These are phyloP conservation scores for Carcina quercana DNA, from an alignment of 2,888 invertebrate species.

Conservation along the genomic window DNA sequence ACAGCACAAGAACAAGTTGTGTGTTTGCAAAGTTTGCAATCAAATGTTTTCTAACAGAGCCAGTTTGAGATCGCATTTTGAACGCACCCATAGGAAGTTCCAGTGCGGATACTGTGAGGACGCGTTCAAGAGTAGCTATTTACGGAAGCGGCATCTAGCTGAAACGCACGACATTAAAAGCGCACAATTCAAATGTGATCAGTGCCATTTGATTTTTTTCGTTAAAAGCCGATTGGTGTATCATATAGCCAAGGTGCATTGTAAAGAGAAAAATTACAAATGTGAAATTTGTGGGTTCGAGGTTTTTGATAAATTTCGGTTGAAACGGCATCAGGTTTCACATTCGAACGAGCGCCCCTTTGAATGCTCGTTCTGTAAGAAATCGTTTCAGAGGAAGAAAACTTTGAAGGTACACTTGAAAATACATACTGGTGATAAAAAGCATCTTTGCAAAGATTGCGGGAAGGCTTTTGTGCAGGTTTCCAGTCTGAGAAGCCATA, in stretches of 20 bases:
- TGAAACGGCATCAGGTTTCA: slow-evolving; percentile 69
- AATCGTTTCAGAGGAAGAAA: slow-evolving; percentile 71
- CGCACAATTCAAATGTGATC: slow-evolving; percentile 43
- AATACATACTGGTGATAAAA: slow-evolving; percentile 64
- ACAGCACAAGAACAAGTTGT: slow-evolving; percentile 27
- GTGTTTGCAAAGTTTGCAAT: slow-evolving; percentile 28
- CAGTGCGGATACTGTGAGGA: slow-evolving; percentile 51
- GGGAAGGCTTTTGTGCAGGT: slow-evolving; percentile 72
- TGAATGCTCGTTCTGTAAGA: slow-evolving; percentile 71
- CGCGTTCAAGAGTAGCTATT: slow-evolving; percentile 36
- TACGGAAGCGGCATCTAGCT: slow-evolving; percentile 47
- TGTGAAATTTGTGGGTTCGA: slow-evolving; percentile 56
- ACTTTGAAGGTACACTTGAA: slow-evolving; percentile 64
- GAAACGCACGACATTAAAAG: slow-evolving; percentile 45
- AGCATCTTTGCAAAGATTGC: slow-evolving; percentile 68
- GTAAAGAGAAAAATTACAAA: slow-evolving; percentile 40
- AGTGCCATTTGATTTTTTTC: slow-evolving; percentile 41
- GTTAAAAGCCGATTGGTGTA: slow-evolving; percentile 35
- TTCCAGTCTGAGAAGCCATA: slow-evolving; percentile 72
- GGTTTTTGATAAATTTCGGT: slow-evolving; percentile 51
- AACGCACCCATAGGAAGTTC: slow-evolving; percentile 13
- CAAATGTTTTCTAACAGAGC: slow-evolving; percentile 27
- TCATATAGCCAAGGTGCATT: slow-evolving; percentile 47
- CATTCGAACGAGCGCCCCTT: slow-evolving; percentile 73
- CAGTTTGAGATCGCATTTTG: slow-evolving; percentile 24